phyloP scores from a whole-genome alignment of 2,113 vertebrate species.

The Hystrix cristata region DNA sequence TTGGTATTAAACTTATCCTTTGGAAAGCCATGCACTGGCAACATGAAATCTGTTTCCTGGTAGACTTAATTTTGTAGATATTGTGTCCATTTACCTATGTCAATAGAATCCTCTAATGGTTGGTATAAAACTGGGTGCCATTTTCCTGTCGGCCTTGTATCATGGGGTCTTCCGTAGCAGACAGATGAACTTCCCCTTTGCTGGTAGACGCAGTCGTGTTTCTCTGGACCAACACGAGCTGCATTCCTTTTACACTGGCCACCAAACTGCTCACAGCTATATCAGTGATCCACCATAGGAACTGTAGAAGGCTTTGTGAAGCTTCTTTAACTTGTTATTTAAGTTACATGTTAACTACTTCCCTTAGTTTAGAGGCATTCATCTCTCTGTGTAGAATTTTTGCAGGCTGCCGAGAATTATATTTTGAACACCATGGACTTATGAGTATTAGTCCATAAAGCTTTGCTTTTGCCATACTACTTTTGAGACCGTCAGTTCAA shows the following conservation, averaged over 20 bases:
- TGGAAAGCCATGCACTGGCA: neutral
- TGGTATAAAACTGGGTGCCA: neutral
- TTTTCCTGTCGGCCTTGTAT: neutral
- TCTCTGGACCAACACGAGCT: neutral
- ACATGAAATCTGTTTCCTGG: neutral
- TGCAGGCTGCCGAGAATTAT: neutral
- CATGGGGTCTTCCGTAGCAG: neutral
- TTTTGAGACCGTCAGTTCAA: neutral
- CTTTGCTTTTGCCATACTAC: neutral
- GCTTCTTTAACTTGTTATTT: neutral
- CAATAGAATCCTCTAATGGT: neutral
- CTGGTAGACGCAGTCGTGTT: neutral
- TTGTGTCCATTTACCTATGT: constrained; percentile 19
- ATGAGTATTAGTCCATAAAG: neutral
- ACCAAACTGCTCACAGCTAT: neutral
- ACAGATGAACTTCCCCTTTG: neutral
- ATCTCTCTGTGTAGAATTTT: neutral
- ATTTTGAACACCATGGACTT: neutral
- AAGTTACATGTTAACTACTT: neutral
- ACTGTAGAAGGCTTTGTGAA: neutral
- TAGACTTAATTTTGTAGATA: neutral
- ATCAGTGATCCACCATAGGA: neutral
- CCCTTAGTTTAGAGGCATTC: neutral
- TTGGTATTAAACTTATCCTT: neutral
- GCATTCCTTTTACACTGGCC: neutral